Conservation (phyloP, 2,113 vertebrate genomes). For the Vombatus ursinus region DNA sequence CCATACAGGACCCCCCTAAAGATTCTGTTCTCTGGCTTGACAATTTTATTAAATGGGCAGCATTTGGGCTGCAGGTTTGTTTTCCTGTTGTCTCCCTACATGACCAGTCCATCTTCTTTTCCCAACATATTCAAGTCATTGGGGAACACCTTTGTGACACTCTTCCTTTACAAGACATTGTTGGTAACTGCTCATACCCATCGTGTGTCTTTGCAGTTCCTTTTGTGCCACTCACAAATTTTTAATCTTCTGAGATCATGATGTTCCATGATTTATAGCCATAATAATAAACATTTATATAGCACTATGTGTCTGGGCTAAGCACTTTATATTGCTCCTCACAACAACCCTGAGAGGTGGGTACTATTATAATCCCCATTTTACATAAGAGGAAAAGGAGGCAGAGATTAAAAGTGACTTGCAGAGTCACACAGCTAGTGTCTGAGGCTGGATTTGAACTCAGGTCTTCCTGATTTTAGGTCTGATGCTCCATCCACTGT, state of each 20-base stretch:
- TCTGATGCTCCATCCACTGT: background rate
- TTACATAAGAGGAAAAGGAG: conserved; percentile 3
- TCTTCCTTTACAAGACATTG: background rate
- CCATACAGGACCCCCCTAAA: background rate
- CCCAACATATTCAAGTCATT: background rate
- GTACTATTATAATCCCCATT: background rate
- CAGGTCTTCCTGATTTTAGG: background rate
- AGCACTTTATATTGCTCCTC: background rate
- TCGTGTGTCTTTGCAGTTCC: background rate
- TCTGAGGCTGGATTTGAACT: background rate
- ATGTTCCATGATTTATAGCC: background rate
- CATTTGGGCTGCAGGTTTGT: background rate
- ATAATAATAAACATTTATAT: background rate
- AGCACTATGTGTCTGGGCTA: background rate
- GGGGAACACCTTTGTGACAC: background rate
- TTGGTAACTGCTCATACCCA: background rate
- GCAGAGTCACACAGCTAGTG: background rate
- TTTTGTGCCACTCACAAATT: background rate
- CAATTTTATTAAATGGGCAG: background rate
- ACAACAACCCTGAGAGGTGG: background rate
- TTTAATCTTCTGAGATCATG: background rate
- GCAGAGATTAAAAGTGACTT: background rate
- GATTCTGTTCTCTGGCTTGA: background rate
- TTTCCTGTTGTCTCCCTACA: background rate
- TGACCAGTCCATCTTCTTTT: background rate